Percentiles rank a stretch among this genome's conserved stretches.
Conservation (phyloP, 2,888 invertebrate genomes). For the Notodonta dromedarius region DNA sequence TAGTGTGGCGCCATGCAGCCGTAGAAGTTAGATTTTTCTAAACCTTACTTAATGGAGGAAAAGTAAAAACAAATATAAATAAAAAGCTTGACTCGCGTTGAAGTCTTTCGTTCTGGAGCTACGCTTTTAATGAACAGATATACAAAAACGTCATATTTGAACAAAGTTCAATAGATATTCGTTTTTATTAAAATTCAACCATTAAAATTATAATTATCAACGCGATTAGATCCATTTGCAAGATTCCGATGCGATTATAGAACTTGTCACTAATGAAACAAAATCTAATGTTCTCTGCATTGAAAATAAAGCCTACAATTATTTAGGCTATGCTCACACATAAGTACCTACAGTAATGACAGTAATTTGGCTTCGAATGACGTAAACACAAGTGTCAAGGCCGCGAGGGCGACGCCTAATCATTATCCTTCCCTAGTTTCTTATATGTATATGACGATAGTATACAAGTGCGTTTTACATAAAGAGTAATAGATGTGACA, state of each 20-base stretch:
- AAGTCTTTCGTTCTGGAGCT: background rate
- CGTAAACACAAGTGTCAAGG: constrained; percentile 7
- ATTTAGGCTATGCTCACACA: background rate
- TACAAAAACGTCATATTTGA: no score
- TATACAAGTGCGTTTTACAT: background rate
- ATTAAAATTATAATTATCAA: no score
- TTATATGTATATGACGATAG: background rate
- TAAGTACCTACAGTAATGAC: background rate
- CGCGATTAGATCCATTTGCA: no score
- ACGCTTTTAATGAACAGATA: background rate
- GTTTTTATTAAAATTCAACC: no score
- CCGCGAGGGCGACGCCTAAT: constrained; percentile 12
- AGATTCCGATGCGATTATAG: background rate
- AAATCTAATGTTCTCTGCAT: background rate
- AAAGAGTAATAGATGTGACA: background rate
- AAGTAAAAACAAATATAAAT: no score
- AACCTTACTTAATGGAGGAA: no score
- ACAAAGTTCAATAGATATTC: no score
- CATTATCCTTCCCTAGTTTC: background rate
- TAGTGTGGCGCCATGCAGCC: background rate
- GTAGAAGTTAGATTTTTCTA: background rate
- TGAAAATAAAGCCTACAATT: background rate
- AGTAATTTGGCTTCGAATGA: background rate
- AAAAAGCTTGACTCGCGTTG: background rate
- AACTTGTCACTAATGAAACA: background rate